Conservation (phyloP, 2,888 invertebrate species). For the Allophyes oxyacanthae region DNA sequence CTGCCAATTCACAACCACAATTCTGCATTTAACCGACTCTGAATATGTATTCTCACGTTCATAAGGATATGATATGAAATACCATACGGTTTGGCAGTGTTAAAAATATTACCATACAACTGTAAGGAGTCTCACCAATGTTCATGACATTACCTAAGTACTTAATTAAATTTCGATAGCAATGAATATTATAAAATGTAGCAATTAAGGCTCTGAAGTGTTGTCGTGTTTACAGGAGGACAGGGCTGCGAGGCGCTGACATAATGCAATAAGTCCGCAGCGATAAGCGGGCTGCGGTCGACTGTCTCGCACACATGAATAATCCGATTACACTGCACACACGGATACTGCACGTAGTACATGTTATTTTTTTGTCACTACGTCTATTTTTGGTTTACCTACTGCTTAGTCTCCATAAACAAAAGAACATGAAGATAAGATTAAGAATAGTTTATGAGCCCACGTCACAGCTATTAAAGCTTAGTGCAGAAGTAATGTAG, state of each 20-base stretch:
- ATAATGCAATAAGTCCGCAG: constrained; percentile 55
- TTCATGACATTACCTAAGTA: constrained; percentile 6
- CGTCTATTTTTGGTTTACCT: constrained; percentile 1
- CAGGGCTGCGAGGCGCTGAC: constrained; percentile 26
- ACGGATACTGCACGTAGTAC: constrained; percentile 10
- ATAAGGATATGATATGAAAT: not conserved
- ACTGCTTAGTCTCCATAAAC: too few species aligned
- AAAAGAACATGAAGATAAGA: too few species aligned
- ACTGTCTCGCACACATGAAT: constrained; percentile 33
- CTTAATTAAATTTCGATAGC: constrained; percentile 38
- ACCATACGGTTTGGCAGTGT: not conserved
- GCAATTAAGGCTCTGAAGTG: constrained; percentile 43
- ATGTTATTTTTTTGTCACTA: constrained; percentile 15
- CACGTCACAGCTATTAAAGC: too few species aligned
- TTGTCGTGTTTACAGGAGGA: constrained; percentile 40
- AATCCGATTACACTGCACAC: constrained; percentile 29
- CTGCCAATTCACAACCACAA: constrained; percentile 1
- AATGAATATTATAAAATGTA: constrained; percentile 23
- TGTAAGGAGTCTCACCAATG: constrained; percentile 1
- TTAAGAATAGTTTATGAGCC: too few species aligned
- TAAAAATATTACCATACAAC: too few species aligned
- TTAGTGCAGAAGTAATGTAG: too few species aligned
- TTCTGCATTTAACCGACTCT: not conserved
- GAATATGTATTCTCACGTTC: not conserved
- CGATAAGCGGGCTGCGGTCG: constrained; percentile 36